Base-by-base conservation (phyloP, 1,140 invertebrate species). In the Mactra quadrangularis region DNA sequence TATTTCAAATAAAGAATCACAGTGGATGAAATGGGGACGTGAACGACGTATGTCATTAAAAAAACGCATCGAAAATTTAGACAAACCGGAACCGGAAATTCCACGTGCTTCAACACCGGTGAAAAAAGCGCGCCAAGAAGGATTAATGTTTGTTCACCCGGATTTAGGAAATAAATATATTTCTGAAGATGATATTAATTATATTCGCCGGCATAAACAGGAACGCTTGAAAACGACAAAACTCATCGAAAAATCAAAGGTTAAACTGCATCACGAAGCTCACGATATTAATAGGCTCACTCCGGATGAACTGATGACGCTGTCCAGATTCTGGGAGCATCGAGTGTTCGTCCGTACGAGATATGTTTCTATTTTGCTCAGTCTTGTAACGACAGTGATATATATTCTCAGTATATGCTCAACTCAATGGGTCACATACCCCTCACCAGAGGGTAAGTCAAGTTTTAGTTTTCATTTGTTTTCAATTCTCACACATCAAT, bases 311-410 rank as follows among this genome's bases (percentile, higher is more conserved):
- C 90, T 90, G 88, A 87, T 89, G 45, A 82, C 88, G 31, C 72
- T 93, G 4, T 78, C 86, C 3, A 88, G 88, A 17, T 93, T 90
- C 83, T 93, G 91, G 91, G 88, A 92, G 47, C 91, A 93, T 74
- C 83, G 85, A 3, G 47, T 88, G 6, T 93, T 93, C 78, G 82
- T 89, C 1, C 82, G 88, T 50, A 81, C 87, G 9, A 81, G 92
- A 27, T 90, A 88, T 71, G 66, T 90, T 11, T 90, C 90, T 0
- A 76, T 93, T 6, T 71, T 90, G 71, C 79, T 82, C 79, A 74
- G 79, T 72, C 22, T 82, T 11, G 57, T 74, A 33, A 64, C 79
- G 19, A 82, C 71, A 33, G 19, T 82, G 11, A 60, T 82, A n/a
- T 55, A 64, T 25, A 33, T 82, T 7, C 35, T 82, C 79, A 74